phyloP scores from a whole-genome alignment of 1,140 invertebrate species.

The Adoxophyes honmai region DNA sequence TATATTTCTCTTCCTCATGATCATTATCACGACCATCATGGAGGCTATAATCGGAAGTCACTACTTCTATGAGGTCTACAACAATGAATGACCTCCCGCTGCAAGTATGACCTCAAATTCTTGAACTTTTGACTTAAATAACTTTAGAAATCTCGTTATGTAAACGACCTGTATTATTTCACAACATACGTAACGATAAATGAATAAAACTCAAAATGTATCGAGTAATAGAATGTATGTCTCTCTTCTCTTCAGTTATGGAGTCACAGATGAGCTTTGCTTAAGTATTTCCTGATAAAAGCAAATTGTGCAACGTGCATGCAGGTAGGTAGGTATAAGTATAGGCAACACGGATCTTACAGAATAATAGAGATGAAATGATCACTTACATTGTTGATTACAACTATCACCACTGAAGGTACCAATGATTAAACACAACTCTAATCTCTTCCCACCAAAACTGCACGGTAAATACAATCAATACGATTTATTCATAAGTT shows the following conservation, averaged over 20 bases:
- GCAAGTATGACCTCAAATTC: background rate
- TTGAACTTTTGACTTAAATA: background rate
- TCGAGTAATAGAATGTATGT: no score
- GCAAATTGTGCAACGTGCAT: constrained; percentile 10
- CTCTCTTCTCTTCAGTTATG: no score
- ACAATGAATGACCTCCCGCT: no score
- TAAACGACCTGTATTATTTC: constrained; percentile 10
- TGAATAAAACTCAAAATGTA: background rate
- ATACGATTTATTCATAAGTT: background rate
- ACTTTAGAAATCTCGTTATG: background rate
- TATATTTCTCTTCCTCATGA: no score
- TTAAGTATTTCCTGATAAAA: background rate
- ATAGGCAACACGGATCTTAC: background rate
- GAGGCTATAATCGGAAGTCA: no score
- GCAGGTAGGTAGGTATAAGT: background rate
- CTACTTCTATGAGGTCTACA: no score
- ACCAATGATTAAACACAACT: background rate
- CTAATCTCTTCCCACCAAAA: background rate
- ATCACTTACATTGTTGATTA: background rate
- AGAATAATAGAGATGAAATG: background rate
- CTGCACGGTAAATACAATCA: background rate
- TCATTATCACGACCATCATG: no score
- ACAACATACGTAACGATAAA: background rate
- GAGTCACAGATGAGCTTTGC: no score
- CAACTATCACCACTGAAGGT: background rate